phyloP scores from a whole-genome alignment of 2,888 invertebrate species.

The Craniophora ligustri region DNA sequence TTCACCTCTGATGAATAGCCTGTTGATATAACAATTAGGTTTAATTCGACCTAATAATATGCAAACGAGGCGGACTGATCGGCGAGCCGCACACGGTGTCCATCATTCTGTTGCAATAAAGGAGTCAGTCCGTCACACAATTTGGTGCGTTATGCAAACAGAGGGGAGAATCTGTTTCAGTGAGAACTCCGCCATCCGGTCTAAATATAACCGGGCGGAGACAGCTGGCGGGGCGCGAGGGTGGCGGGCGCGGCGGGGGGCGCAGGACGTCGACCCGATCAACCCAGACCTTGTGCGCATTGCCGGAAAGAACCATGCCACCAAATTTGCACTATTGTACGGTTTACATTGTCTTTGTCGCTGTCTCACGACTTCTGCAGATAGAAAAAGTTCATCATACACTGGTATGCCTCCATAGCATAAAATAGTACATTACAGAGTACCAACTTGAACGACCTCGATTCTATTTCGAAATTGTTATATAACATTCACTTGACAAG shows the following conservation, averaged over 20 bases:
- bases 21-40: conserved; percentile 33
- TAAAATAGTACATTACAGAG: background rate
- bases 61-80: conserved; percentile 33
- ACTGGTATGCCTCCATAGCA: too few species aligned
- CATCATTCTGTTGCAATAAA: conserved; percentile 63
- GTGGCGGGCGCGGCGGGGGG: conserved; percentile 61
- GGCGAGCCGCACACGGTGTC: conserved; percentile 39
- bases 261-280: conserved; percentile 76
- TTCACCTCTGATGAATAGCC: conserved; percentile 26
- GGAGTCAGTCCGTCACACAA: conserved; percentile 65
- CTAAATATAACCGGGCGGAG: conserved; percentile 83
- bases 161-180: conserved; percentile 82
- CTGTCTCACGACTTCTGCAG: conserved; percentile 19
- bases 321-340: conserved; percentile 68
- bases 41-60: conserved; percentile 37
- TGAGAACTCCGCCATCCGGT: conserved; percentile 79
- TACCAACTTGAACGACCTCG: conserved; percentile 29
- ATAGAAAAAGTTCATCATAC: conserved; percentile 15
- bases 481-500: conserved; percentile 36
- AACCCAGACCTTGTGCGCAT: conserved; percentile 81
- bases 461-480: conserved; percentile 31
- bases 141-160: conserved; percentile 75
- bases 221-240: conserved; percentile 69
- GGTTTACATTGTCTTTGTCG: conserved; percentile 28
- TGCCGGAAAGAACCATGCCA: conserved; percentile 71